Base-by-base conservation (phyloP, 1,140 invertebrate species). In the Drosophila ogumai region DNA sequence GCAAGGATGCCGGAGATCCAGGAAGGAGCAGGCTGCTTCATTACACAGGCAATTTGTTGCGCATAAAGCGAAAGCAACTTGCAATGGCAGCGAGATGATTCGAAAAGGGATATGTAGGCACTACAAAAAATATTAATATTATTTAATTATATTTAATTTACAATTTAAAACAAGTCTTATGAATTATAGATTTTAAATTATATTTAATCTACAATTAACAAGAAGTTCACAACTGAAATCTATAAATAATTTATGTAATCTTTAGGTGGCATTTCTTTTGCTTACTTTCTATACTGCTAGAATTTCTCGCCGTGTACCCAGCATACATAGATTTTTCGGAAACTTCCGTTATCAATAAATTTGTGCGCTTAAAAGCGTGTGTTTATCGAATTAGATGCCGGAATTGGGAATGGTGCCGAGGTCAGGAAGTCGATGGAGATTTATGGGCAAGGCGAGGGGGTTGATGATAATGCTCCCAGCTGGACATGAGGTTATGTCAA, bases 21-120 rank as follows among this genome's bases (percentile, higher is more conserved):
- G 57, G 59, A 67, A 59, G 46, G 61, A 32, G 41, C 19, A 38
- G 50, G 43, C 63, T 65, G 49, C 79, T 88, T 84, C 68, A 88
- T 90, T 88, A 88, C 85, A 88, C 86, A 88, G 65, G 56, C 81
- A 81, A 88, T 88, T 88, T 88, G 84, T 84, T 90, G 80, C 77
- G 74, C 77, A 88, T 78, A 88, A 90, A 81, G 74, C 63, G 17
- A 61, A 34, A n/a, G 22, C 7, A 12, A 49, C 22, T 43, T 22
- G 44, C 17, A 36, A 36, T 12, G 34, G 34, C 15, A 55, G 15
- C 52, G 19, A 61, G 22, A 32, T 47, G 55, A 69, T 46, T 40
- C 19, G 38, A 68, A 52, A 52, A 15, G 36, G 32, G 25, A 67
- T 36, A 66, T 47, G 44, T 47, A 9, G 8, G 19, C 63, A 72